Base-by-base conservation (phyloP, 1,140 invertebrate genomes). In the Drosophila hydei region DNA sequence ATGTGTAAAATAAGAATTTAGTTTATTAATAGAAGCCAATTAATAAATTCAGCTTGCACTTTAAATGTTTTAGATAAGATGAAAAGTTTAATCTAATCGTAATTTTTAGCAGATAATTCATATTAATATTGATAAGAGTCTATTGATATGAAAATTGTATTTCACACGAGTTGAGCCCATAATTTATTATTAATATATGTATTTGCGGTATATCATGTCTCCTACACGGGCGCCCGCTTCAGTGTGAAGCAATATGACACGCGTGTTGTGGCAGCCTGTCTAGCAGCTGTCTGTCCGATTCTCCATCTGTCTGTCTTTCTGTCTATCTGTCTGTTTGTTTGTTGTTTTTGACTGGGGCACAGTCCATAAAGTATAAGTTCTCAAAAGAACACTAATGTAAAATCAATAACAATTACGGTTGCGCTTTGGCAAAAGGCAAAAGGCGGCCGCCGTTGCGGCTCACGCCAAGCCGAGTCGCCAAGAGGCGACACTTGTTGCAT, bases 391-490 rank as follows among this genome's bases (percentile, higher is more conserved):
- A 75, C 81, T 85, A 85, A 85, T 85, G 63, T 85, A 75, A 88
- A 87, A 87, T 87, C 81, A 87, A 87, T 87, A 87, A 88, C 76
- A 88, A 87, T 87, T 87, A 87, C 74, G 80, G 68, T 38, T 75
- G 75, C 79, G 68, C 70, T 78, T 64, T 70, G 56, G 30, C 51
- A 51, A 72, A 78, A 76, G 55, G 76, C 73, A 42, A 42, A 42
- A 16, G 38, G 68, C 33, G 18, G 36, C 12, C 64, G 43, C 21
- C 16, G 47, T n/a, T 12, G 33, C 70, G 59, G 70, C 73, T 69
- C 58, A 79, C 77, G 83, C 73, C 38, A 42, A 4, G 38, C 12
- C 0, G 65, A 74, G 62, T 36, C 68, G 67, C 42, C 60, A 43
- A 14, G 11, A 18, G 42, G 42, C 68, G 60, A 72, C 75, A 87